phyloP scores from a whole-genome alignment of 2,113 vertebrate species.

The Microtus montanus region DNA sequence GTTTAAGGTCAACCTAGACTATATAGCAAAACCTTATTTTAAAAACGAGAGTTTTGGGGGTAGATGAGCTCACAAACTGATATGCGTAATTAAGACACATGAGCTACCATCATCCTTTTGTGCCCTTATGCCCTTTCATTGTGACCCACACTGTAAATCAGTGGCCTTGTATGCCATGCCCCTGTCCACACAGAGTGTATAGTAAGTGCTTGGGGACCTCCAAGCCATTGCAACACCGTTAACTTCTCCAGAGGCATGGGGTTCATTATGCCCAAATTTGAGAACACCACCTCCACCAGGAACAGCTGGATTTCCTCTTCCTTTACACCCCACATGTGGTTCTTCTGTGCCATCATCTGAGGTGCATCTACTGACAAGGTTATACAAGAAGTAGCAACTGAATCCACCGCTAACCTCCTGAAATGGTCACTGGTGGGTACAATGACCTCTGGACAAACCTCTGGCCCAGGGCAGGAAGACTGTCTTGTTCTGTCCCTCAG shows the following conservation, averaged over 20 bases:
- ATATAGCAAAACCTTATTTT: neutral
- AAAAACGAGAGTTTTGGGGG: neutral
- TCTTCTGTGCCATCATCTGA: neutral
- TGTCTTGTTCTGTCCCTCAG: slow-evolving; percentile 48
- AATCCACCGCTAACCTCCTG: neutral
- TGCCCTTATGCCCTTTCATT: neutral
- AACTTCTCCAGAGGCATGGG: neutral
- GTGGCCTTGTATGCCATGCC: neutral
- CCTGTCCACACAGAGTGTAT: neutral
- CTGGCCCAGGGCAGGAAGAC: slow-evolving; percentile 51
- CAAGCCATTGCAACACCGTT: neutral
- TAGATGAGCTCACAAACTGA: neutral
- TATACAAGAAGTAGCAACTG: slow-evolving; percentile 49
- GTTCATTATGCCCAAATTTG: neutral
- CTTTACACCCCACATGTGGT: neutral
- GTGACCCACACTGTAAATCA: neutral
- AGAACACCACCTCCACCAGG: neutral
- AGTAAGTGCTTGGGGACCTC: neutral
- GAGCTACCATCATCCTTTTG: neutral
- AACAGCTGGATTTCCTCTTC: neutral
- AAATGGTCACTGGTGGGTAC: neutral
- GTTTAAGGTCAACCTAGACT: neutral
- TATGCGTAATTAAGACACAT: rapidly evolving
- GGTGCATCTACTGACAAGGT: slow-evolving; percentile 5
- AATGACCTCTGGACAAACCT: neutral